A percentile compares a stretch with the other conserved stretches of the same genome.
Evolutionary conservation across 2,113 vertebrate species (phyloP).

Genomic region (Conger conger): DNA sequence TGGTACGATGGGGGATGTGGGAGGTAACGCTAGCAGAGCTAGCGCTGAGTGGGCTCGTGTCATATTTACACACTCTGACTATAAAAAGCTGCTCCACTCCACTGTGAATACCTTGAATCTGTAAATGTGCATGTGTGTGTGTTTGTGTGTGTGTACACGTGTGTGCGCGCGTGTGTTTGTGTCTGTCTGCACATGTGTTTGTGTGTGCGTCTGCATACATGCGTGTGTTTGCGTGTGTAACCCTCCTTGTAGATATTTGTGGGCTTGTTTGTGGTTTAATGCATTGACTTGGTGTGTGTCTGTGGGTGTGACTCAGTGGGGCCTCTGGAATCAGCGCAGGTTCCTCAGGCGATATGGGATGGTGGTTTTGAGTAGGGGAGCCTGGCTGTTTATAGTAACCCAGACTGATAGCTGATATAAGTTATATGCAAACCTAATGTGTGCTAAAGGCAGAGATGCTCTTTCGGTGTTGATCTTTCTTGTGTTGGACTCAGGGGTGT

Average conservation of each 20-base stretch:
- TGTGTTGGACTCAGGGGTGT: too few species aligned
- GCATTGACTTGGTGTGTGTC: too few species aligned
- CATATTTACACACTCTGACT: background rate
- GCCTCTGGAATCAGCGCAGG: background rate
- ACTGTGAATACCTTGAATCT: background rate
- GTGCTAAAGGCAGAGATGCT: too few species aligned
- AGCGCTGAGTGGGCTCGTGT: background rate
- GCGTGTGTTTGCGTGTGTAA: background rate
- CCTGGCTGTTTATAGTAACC: too few species aligned
- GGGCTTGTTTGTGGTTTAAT: too few species aligned
- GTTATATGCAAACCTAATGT: too few species aligned
- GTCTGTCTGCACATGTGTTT: conserved; percentile 22
- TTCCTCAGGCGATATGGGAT: too few species aligned
- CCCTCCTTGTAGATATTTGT: too few species aligned
- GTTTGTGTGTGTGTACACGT: background rate
- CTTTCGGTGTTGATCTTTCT: too few species aligned
- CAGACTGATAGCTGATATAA: too few species aligned
- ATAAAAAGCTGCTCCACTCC: background rate
- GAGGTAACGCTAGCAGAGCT: background rate
- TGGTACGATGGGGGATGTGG: background rate
- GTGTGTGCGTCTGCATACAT: conserved; percentile 7
- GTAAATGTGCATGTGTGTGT: background rate
- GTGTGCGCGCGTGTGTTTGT: background rate
- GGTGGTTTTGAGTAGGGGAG: too few species aligned
- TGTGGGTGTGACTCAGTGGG: conserved; percentile 3